phyloP scores from a whole-genome alignment of 2,888 invertebrate species.

The Anarsia innoxiella region DNA sequence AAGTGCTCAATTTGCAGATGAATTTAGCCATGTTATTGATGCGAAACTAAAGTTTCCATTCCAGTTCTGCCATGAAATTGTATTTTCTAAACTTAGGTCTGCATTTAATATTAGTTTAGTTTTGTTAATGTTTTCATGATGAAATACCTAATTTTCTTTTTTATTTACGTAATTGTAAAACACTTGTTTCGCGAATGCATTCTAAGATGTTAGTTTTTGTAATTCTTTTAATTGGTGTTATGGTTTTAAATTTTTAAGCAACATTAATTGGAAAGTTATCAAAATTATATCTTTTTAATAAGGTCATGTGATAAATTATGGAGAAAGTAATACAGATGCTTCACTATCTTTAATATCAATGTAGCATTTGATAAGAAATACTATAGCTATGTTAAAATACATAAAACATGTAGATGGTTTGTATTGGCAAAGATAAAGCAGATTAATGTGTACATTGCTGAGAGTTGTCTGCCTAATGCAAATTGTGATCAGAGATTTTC shows the following conservation, averaged over 20 bases:
- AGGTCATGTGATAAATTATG: conserved; percentile 5
- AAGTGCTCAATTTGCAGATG: neutral
- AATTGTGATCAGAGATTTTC: conserved; percentile 20
- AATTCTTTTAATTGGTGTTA: too few species aligned
- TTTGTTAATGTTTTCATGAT: conserved; percentile 8
- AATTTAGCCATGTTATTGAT: neutral
- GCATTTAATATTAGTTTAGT: conserved; percentile 15
- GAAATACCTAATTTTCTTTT: conserved; percentile 6
- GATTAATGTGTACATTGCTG: too few species aligned
- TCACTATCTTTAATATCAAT: too few species aligned
- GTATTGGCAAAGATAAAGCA: too few species aligned
- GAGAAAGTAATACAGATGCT: too few species aligned
- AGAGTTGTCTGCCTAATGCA: conserved; percentile 12
- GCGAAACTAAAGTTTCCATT: conserved; percentile 9
- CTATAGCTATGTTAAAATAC: conserved; percentile 5
- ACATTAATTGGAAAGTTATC: too few species aligned
- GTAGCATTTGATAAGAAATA: conserved; percentile 1
- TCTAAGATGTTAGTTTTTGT: too few species aligned
- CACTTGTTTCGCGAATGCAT: too few species aligned
- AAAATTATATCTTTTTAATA: too few species aligned
- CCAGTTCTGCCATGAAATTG: conserved; percentile 7
- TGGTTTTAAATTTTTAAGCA: too few species aligned
- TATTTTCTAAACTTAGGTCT: conserved; percentile 10
- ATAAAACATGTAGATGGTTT: conserved; percentile 5
- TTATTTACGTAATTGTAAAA: too few species aligned